A percentile compares a stretch with the other conserved stretches of the same genome.
These are phyloP conservation scores for Rhea pennata DNA, from an alignment of 2,113 vertebrate genomes.

Conservation along the genomic window DNA sequence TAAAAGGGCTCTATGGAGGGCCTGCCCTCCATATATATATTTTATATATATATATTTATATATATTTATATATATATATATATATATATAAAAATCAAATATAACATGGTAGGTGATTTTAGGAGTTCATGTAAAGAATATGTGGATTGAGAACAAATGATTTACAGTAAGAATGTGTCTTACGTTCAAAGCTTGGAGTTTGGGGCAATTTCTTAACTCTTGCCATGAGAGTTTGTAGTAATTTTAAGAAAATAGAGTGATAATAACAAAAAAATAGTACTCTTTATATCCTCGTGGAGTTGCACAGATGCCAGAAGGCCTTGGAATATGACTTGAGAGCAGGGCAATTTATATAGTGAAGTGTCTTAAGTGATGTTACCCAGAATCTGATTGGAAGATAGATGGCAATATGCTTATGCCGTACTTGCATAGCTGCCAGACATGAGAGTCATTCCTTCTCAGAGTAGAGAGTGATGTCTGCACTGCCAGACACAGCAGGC, in stretches of 20 bases:
- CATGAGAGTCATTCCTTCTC: slow-evolving; percentile 12
- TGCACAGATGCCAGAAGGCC: not conserved
- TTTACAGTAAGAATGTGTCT: not conserved
- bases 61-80: no score
- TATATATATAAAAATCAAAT: not conserved
- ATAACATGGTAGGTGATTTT: not conserved
- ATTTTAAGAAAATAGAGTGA: not conserved
- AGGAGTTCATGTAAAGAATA: not conserved
- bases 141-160: not conserved
- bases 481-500: slow-evolving; percentile 59
- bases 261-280: not conserved
- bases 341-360: not conserved
- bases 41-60: no score
- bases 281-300: not conserved
- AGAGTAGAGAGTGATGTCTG: not conserved
- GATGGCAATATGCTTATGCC: slow-evolving; percentile 8
- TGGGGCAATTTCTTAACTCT: not conserved
- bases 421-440: slow-evolving; percentile 35
- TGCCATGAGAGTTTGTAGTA: not conserved
- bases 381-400: slow-evolving; percentile 43
- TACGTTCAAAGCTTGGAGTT: not conserved
- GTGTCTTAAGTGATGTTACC: slow-evolving; percentile 31
- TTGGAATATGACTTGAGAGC: not conserved
- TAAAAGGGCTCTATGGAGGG: not conserved
- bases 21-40: no score